These are phyloP conservation scores for Standfussiana lucernea DNA, from an alignment of 2,888 invertebrate species.

Conservation along the genomic window DNA sequence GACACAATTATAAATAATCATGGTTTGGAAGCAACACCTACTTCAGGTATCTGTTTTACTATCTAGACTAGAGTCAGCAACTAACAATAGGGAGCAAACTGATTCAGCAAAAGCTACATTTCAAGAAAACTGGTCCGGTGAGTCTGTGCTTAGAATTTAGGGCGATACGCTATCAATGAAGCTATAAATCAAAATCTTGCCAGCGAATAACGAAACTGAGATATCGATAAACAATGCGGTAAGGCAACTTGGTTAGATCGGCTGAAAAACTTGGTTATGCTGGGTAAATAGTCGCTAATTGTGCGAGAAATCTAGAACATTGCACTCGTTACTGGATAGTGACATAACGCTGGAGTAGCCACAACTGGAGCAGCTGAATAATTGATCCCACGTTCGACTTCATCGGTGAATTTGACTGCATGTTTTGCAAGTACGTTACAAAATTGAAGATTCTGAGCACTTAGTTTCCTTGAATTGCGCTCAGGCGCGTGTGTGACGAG, in stretches of 20 bases:
- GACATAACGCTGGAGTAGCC: conserved; percentile 79
- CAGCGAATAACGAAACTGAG: conserved; percentile 68
- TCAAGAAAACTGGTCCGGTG: conserved; percentile 78
- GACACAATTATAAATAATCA: conserved; percentile 26
- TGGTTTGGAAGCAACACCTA: conserved; percentile 15
- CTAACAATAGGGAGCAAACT: conserved; percentile 34
- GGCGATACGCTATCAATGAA: conserved; percentile 75
- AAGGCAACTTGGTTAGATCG: conserved; percentile 64
- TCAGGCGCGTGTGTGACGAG: conserved; percentile 56
- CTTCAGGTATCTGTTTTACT: conserved; percentile 7
- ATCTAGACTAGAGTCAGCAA: conserved; percentile 1
- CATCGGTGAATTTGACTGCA: conserved; percentile 76
- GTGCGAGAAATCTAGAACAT: conserved; percentile 78
- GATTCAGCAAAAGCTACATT: conserved; percentile 55
- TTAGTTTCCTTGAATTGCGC: conserved; percentile 68
- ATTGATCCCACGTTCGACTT: conserved; percentile 88
- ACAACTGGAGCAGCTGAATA: conserved; percentile 81
- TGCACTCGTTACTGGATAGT: conserved; percentile 72
- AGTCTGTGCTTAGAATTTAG: conserved; percentile 76
- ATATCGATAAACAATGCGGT: conserved; percentile 68
- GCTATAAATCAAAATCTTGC: conserved; percentile 75
- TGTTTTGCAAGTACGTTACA: conserved; percentile 73
- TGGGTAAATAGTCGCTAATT: conserved; percentile 76
- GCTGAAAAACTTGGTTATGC: conserved; percentile 68
- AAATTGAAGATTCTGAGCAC: conserved; percentile 71